Evolutionary conservation across 2,888 invertebrate species (phyloP), one percentile per base, ranked within the genome.

Genomic region (Cephus spinipes): DNA sequence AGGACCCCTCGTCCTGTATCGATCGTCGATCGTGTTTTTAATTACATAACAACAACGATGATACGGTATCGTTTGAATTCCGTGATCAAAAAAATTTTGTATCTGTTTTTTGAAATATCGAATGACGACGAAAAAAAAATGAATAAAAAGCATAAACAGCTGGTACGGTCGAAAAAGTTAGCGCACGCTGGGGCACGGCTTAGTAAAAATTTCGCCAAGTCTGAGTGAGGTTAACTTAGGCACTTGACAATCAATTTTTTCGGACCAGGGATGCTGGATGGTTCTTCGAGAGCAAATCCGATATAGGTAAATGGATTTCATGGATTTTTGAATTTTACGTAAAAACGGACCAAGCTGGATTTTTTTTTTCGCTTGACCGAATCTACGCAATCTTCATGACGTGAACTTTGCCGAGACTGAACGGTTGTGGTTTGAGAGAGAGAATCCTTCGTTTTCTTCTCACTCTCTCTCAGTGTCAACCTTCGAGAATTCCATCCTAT

Each of bases 241-340:
- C 9, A 55, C 55, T 55, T 55, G 55, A 55, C 6, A 55, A 55
- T 55, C 9, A 55, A 9, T 55, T 55, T 55, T 23, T 55, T 55
- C 55, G 6, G 6, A 55, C 23, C 23, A 55, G 55, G 23, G 55
- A 55, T 55, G 55, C 55, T 55, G 55, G 15, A 40, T 40, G 40
- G 23, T 55, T 55, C 55, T 1, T 55, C 23, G 15, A 55, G 55
- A 15, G 77, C 79, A 83, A 83, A 83, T 84, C 81, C 82, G 86
- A 85, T 85, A 85, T 81, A 80, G 80, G 79, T 79, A 84, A 87
- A 87, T 87, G 85, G 85, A 87, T 87, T 87, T 87, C 84, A 87
- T 84, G 87, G 85, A 82, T 79, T 83, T 82, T 84, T 83, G 87
- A 84, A 82, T 86, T 84, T 84, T 77, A 82, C 23, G 83, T 81